Conservation (phyloP, 2,797 vertebrate species). For the Tachyglossus aculeatus region DNA sequence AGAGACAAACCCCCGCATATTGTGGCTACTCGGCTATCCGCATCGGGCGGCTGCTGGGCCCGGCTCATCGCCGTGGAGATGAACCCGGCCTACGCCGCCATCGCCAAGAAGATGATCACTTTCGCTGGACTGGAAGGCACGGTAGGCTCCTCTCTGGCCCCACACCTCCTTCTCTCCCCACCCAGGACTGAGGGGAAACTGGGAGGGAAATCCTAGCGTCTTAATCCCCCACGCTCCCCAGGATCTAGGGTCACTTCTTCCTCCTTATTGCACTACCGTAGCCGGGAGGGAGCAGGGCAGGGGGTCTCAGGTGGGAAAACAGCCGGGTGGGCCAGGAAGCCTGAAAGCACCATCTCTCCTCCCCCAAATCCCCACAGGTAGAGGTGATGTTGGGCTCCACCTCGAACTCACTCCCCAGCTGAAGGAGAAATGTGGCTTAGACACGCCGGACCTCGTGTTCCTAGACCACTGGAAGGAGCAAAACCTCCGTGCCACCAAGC, state of each 20-base stretch:
- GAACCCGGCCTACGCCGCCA: constrained; percentile 76
- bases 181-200: background rate
- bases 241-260: background rate
- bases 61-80: constrained; percentile 85
- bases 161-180: constrained; percentile 10
- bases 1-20: constrained; percentile 68
- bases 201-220: no score
- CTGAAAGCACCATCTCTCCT: background rate
- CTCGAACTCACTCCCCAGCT: constrained; percentile 84
- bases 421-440: constrained; percentile 83
- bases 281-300: no score
- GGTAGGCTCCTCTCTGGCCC: constrained; percentile 63
- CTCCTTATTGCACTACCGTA: no score
- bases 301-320: no score
- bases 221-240: no score
- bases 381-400: constrained; percentile 77
- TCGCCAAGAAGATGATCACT: constrained; percentile 85
- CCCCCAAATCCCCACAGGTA: constrained; percentile 54
- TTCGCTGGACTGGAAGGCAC: constrained; percentile 87
- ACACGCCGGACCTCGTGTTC: constrained; percentile 89
- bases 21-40: constrained; percentile 89
- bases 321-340: no score
- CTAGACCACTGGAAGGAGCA: constrained; percentile 93
- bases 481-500: constrained; percentile 82
- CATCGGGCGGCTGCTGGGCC: constrained; percentile 82